A percentile compares a stretch with the other conserved stretches of the same genome.
These are phyloP conservation scores for Loriculus beryllinus DNA, from an alignment of 2,797 vertebrate genomes.

Conservation along the genomic window DNA sequence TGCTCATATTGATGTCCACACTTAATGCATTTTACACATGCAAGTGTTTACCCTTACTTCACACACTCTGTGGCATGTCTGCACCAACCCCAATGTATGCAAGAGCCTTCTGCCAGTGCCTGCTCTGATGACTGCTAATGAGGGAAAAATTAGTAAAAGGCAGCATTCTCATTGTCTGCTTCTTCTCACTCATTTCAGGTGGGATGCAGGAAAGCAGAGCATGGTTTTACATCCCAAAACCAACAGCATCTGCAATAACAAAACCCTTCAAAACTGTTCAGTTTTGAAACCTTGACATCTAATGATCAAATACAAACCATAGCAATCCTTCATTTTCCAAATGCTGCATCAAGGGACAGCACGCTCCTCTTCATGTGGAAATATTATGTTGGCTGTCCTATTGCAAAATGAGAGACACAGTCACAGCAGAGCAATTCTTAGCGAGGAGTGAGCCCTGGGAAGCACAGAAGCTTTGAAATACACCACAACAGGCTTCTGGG, in stretches of 20 bases:
- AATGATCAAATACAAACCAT: not conserved
- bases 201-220: not conserved
- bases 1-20: not conserved
- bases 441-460: not conserved
- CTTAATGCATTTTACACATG: not conserved
- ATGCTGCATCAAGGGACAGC: rapidly evolving
- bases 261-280: not conserved
- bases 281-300: not conserved
- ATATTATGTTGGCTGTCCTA: not conserved
- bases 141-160: not conserved
- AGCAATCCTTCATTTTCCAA: not conserved
- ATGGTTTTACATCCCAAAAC: not conserved
- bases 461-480: not conserved
- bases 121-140: not conserved
- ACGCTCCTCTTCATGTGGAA: not conserved
- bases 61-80: not conserved
- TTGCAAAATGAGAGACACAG: not conserved
- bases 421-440: not conserved
- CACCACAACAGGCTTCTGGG: not conserved
- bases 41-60: not conserved
- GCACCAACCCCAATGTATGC: too few species aligned
- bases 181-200: not conserved
- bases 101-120: not conserved
- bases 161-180: not conserved
- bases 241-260: not conserved